Base-by-base conservation (phyloP, 2,797 vertebrate species). In the Eidolon dupreanum region DNA sequence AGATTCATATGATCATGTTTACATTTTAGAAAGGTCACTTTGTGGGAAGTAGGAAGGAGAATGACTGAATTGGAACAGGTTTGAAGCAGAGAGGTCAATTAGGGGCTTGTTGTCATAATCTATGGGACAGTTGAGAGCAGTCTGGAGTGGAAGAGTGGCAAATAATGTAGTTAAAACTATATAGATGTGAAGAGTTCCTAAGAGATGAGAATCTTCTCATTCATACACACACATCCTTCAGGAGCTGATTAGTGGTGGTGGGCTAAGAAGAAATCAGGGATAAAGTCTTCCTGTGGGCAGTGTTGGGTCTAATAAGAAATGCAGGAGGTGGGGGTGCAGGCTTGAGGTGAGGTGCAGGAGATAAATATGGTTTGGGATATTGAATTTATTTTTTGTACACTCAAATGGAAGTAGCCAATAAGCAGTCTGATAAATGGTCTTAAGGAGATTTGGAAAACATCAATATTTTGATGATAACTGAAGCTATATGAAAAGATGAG, bases 11-110 rank as follows among this genome's bases (percentile, higher is more conserved):
- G 16, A 41, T 66, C 38, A 68, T 41, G 24, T 4, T 33, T 63
- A 28, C 22, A 63, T 46, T 94, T 86, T 68, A 51, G 66, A 95
- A 94, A 92, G 84, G 49, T 75, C 61, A 41, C n/a, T 75, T 77
- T 46, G 20, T 77, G 66, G 38, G 82, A 74, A 82, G 78, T 77
- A 59, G 43, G 86, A 79, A 82, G 78, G 63, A 66, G 24, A 61
- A 49, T 41, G 43, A 79, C 24, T 59, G 63, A 57, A 51, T 4
- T 59, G 53, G 65, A 92, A 63, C 17, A 66, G 41, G 5, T 15
- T 41, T n/a, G 87, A 91, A 88, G 70, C 33, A 28, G n/a, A 65
- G 68, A 53, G 63, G 77, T 93, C 89, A 63, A 4, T 93, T 77
- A 63, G 63, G 61, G 88, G n/a, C 28, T 87, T 19, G n/a, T 46